phyloP scores from a whole-genome alignment of 1,140 invertebrate species.

The Neuroterus valhalla region DNA sequence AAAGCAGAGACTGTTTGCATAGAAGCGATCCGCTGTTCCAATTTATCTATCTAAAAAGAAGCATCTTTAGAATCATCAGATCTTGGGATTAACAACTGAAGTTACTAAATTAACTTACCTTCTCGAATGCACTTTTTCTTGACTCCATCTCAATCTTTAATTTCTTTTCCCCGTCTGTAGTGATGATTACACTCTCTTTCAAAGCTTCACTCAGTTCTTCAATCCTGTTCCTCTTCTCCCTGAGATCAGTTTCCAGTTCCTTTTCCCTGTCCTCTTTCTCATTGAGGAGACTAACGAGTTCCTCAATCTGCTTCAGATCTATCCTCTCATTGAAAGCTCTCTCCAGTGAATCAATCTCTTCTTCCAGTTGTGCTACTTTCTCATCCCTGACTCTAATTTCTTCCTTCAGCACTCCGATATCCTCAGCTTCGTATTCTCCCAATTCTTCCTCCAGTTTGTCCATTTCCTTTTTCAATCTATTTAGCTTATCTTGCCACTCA shows the following conservation, averaged over 20 bases:
- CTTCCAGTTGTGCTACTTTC: slow-evolving; percentile 59
- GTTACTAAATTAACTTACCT: slow-evolving; percentile 72
- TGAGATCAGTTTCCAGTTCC: slow-evolving; percentile 51
- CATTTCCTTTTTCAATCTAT: slow-evolving; percentile 52
- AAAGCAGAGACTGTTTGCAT: slow-evolving; percentile 81
- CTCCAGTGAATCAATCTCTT: slow-evolving; percentile 66
- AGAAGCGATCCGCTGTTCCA: slow-evolving; percentile 82
- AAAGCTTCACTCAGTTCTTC: slow-evolving; percentile 62
- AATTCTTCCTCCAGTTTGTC: slow-evolving; percentile 52
- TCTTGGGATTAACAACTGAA: not conserved
- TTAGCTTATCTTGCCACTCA: slow-evolving; percentile 57
- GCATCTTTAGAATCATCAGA: not conserved
- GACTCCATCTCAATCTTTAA: slow-evolving; percentile 78
- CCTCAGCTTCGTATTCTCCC: slow-evolving; percentile 53
- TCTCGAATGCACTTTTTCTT: slow-evolving; percentile 78
- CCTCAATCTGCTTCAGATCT: slow-evolving; percentile 66
- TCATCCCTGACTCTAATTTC: slow-evolving; percentile 62
- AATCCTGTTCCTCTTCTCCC: slow-evolving; percentile 51
- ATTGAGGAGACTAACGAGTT: slow-evolving; percentile 62
- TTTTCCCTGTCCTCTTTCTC: slow-evolving; percentile 61
- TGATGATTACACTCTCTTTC: slow-evolving; percentile 75
- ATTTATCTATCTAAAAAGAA: slow-evolving; percentile 80
- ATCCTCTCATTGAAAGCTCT: slow-evolving; percentile 62
- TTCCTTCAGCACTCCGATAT: slow-evolving; percentile 60
- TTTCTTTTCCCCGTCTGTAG: slow-evolving; percentile 79